Conservation (phyloP, 2,888 invertebrate species). For the Eumacrocentrus americanus region DNA sequence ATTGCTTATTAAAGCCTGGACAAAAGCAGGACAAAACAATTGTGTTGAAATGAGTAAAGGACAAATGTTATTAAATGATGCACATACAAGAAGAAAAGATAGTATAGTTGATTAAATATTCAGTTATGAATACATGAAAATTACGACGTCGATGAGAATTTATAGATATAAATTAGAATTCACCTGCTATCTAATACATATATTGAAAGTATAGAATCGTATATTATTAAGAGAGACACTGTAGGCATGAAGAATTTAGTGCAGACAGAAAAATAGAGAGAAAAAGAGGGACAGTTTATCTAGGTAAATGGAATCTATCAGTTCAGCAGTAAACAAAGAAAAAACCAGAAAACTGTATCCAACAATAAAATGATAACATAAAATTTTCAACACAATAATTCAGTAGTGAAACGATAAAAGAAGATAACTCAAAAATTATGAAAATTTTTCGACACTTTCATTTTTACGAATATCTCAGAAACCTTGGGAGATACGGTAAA, state of each 20-base stretch:
- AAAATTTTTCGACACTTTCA: neutral
- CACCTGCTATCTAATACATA: neutral
- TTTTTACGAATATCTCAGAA: too few species aligned
- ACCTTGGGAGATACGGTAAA: too few species aligned
- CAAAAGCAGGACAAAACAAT: slow-evolving; percentile 27
- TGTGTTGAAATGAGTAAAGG: neutral
- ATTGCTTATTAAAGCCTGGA: slow-evolving; percentile 71
- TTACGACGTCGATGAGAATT: neutral
- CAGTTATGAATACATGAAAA: neutral
- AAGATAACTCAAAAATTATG: neutral
- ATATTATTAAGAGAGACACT: neutral
- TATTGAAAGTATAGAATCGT: neutral
- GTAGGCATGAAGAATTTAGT: neutral
- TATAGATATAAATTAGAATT: neutral
- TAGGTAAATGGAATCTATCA: neutral
- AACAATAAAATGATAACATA: neutral
- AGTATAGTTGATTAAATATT: neutral
- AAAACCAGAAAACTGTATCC: neutral
- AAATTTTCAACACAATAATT: too few species aligned
- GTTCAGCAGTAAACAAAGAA: neutral
- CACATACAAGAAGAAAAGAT: neutral
- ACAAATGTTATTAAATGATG: neutral
- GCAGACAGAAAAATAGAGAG: neutral
- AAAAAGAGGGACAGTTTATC: neutral
- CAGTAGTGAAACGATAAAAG: neutral